These are phyloP conservation scores for Rutilus rutilus DNA, from an alignment of 2,113 vertebrate genomes.

Conservation along the genomic window DNA sequence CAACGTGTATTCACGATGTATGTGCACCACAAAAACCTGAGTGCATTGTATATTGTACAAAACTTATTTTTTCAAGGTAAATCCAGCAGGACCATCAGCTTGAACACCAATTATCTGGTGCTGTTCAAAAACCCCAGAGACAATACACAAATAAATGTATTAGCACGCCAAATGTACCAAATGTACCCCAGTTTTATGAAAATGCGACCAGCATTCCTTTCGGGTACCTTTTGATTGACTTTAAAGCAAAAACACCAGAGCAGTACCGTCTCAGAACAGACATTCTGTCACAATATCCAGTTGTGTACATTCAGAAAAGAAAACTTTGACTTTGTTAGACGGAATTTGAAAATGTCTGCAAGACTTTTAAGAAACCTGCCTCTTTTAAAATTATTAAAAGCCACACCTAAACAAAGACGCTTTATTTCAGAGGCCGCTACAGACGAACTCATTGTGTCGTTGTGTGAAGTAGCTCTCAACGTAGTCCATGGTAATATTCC, in stretches of 20 bases:
- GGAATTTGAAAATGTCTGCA: too few species aligned
- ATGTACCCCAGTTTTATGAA: background rate
- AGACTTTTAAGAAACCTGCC: too few species aligned
- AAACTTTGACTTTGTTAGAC: too few species aligned
- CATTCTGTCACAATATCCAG: too few species aligned
- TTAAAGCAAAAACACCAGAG: constrained; percentile 11
- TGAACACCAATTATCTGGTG: constrained; percentile 1
- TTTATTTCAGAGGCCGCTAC: background rate
- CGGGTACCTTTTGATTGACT: constrained; percentile 8
- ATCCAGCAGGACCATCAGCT: constrained; percentile 25
- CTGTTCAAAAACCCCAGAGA: too few species aligned
- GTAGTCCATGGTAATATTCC: background rate
- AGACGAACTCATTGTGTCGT: background rate
- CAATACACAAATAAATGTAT: too few species aligned
- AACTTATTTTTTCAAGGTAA: constrained; percentile 32
- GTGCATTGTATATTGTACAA: constrained; percentile 1
- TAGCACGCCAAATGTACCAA: too few species aligned
- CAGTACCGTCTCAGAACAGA: too few species aligned
- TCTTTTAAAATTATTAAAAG: too few species aligned
- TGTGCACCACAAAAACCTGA: background rate
- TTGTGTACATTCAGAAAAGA: too few species aligned
- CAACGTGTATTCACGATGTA: background rate
- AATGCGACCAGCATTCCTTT: background rate
- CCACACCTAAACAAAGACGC: background rate
- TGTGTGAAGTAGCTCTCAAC: constrained; percentile 26